These are phyloP conservation scores for Stenodema calcarata DNA, from an alignment of 2,888 invertebrate genomes.

Conservation along the genomic window DNA sequence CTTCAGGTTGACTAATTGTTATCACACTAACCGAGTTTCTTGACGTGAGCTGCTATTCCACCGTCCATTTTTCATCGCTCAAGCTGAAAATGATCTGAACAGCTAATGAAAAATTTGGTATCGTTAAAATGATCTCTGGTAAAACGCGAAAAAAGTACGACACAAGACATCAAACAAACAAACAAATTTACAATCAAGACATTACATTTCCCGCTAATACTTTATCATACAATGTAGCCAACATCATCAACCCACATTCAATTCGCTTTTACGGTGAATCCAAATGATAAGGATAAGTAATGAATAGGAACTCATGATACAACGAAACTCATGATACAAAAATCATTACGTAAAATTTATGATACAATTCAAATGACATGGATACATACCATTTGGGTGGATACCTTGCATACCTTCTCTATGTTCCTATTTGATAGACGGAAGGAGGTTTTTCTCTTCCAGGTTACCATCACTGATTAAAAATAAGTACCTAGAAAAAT, in stretches of 20 bases:
- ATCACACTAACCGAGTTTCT: slow-evolving; percentile 1
- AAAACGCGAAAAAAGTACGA: too few relatives aligned
- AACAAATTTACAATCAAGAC: too few relatives aligned
- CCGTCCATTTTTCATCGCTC: not conserved
- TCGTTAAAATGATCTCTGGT: too few relatives aligned
- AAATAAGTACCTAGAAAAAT: not conserved
- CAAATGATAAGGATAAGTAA: too few relatives aligned
- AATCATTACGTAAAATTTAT: too few relatives aligned
- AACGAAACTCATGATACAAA: too few relatives aligned
- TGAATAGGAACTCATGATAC: too few relatives aligned
- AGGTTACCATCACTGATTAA: not conserved
- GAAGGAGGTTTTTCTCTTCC: not conserved
- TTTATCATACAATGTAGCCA: not conserved
- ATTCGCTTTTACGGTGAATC: too few relatives aligned
- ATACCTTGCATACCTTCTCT: not conserved
- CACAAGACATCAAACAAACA: not conserved
- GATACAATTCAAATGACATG: too few relatives aligned
- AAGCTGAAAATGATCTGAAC: not conserved
- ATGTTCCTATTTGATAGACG: not conserved
- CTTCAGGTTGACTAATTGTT: too few relatives aligned
- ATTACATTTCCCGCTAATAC: not conserved
- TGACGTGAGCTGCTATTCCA: slow-evolving; percentile 1
- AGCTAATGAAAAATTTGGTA: too few relatives aligned
- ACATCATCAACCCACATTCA: not conserved
- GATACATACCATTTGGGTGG: too few relatives aligned